Base-by-base conservation (phyloP, 37 sponge, comb jelly and placozoan species). In the Dysidea cf. avara region DNA sequence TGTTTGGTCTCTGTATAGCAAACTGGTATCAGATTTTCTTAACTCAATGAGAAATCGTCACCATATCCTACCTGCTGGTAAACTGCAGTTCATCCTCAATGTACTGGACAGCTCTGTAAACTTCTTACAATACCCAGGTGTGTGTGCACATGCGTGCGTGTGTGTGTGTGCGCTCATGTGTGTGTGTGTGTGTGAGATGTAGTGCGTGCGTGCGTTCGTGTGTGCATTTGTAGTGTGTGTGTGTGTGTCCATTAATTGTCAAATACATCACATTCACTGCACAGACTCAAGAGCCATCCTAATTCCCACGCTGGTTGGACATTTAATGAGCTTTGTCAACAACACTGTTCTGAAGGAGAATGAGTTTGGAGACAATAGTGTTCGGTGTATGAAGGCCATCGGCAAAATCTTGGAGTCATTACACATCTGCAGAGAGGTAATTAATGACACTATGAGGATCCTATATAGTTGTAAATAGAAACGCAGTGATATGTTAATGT, bases 101-200 rank as follows among this genome's bases (percentile, higher is more conserved):
- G 31, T 87, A 13, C 37, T 87, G 25, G 49, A 80, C 12, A 64
- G 77, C 24, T 63, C 80, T 22, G 66, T 87, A 33, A 53, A 76
- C 52, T 77, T 87, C 26, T 53, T 87, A 16, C 36, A 60, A n/a
- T 50, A 31, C 3, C 21, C 29, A 74, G 69, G 83, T 74, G 20
- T 29, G 69, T 9, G n/a, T 62, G 64, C 6, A 54, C 6, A 5
- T 54, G 56, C 2, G 24, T 25, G 56, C 24, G 16, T 49, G 51
- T 61, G n/a, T n/a, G n/a, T n/a, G n/a, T n/a, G n/a, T n/a, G n/a
- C n/a, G n/a, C n/a, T n/a, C n/a, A n/a, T n/a, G n/a, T n/a, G n/a
- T n/a, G n/a, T n/a, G n/a, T n/a, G n/a, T n/a, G n/a, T n/a, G n/a
- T n/a, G n/a, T n/a, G n/a, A n/a, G n/a, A n/a, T n/a, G n/a, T n/a